Evolutionary conservation across 2,888 invertebrate genomes (phyloP), one percentile per base, ranked within the genome.

Genomic region (Nephrotoma appendiculata): DNA sequence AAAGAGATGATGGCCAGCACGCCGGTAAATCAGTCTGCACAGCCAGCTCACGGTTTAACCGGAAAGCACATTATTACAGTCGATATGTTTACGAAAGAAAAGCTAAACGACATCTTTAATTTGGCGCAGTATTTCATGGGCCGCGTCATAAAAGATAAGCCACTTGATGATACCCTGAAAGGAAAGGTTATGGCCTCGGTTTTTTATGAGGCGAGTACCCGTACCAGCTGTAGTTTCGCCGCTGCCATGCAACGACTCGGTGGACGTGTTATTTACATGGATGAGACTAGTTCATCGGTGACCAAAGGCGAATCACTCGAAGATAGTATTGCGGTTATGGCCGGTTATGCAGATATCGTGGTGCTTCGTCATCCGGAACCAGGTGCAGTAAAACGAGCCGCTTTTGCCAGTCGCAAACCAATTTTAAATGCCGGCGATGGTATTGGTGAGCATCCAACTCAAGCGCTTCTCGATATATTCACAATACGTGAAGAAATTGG

Each of bases 351-450:
- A 2, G 99, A 99, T 92, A 95, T 98, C 5, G 94, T 99, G 6
- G 99, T 99, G 0, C 92, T 99, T 41, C 93, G 99, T 87, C 99
- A 99, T 92, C 98, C 99, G 0, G 94, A 96, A 89, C 96, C 96
- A 1, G 98, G 98, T 12, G 98, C 98, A 48, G 98, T 98, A 45
- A 91, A 97, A 97, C 94, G 94, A 89, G 98, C 97, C 0, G 95
- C 98, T 0, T 93, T 95, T 15, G 95, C 95, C 87, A 96, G 96
- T 89, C 94, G 96, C 1, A 98, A 97, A 90, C 98, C 99, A 0
- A 92, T 99, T n/a, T 95, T 99, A 86, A 99, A 99, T 92, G 99
- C 98, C 11, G 99, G 99, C 1, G 99, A 99, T 92, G 99, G 99
- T 7, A 94, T 97, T 0, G 98, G 98, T 0, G 98, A 99, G 91